Percentiles rank a stretch among this genome's conserved stretches.
Conservation (phyloP, 2,113 vertebrate genomes). For the Megaceryle maxima region DNA sequence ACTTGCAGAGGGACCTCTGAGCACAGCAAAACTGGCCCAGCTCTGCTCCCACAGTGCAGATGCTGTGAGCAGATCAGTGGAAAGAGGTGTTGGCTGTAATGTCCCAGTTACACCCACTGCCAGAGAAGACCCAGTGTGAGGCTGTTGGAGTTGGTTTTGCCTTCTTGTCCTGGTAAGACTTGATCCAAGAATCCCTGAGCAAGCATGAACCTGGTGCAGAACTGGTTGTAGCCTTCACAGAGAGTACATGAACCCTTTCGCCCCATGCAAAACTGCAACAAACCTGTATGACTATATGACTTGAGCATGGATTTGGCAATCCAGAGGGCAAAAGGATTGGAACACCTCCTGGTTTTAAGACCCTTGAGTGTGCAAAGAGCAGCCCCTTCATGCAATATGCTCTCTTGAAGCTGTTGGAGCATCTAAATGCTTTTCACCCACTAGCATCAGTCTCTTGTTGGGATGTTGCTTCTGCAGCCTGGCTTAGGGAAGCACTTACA, state of each 20-base stretch:
- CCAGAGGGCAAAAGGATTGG: not conserved
- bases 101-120: not conserved
- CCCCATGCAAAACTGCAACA: not conserved
- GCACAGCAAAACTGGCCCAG: not conserved
- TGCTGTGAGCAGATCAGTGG: not conserved
- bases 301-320: not conserved
- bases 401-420: not conserved
- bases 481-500: not conserved
- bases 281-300: not conserved
- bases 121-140: not conserved
- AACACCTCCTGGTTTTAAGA: not conserved
- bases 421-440: not conserved
- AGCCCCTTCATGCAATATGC: not conserved
- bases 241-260: not conserved
- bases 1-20: not conserved
- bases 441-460: accelerated
- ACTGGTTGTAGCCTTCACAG: not conserved
- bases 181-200: not conserved
- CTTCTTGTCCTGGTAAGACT: not conserved
- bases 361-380: not conserved
- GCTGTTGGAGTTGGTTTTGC: not conserved
- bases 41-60: not conserved
- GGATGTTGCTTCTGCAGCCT: not conserved
- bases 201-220: not conserved
- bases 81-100: not conserved